These are phyloP conservation scores for Pavo muticus DNA, from an alignment of 2,113 vertebrate species.

Conservation along the genomic window DNA sequence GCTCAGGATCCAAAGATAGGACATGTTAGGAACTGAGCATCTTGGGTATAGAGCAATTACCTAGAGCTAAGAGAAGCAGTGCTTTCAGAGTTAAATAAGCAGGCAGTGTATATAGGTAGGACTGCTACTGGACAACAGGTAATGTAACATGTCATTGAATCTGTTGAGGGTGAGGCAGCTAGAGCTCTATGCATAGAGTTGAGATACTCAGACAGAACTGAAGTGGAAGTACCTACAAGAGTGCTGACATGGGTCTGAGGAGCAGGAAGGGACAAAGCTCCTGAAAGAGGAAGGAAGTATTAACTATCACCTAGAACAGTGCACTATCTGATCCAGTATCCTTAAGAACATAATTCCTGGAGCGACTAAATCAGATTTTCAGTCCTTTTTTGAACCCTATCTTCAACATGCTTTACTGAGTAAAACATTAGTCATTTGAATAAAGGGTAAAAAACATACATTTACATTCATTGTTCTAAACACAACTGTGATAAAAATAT, in stretches of 20 bases:
- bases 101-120: not conserved
- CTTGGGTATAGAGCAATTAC: not conserved
- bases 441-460: not conserved
- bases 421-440: not conserved
- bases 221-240: not conserved
- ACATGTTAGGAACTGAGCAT: not conserved
- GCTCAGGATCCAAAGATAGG: not conserved
- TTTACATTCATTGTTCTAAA: not conserved
- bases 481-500: not conserved
- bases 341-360: not conserved
- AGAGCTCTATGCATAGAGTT: not conserved
- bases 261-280: not conserved
- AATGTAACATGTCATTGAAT: not conserved
- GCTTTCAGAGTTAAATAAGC: not conserved
- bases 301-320: not conserved
- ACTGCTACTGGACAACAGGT: not conserved
- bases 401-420: not conserved
- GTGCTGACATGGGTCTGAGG: not conserved
- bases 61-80: not conserved
- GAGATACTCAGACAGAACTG: not conserved
- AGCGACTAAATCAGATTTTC: not conserved
- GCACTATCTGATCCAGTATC: not conserved
- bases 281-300: not conserved
- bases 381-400: too few relatives aligned
- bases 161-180: not conserved